phyloP scores from a whole-genome alignment of 2,888 invertebrate species.

The Eupithecia subumbrata region DNA sequence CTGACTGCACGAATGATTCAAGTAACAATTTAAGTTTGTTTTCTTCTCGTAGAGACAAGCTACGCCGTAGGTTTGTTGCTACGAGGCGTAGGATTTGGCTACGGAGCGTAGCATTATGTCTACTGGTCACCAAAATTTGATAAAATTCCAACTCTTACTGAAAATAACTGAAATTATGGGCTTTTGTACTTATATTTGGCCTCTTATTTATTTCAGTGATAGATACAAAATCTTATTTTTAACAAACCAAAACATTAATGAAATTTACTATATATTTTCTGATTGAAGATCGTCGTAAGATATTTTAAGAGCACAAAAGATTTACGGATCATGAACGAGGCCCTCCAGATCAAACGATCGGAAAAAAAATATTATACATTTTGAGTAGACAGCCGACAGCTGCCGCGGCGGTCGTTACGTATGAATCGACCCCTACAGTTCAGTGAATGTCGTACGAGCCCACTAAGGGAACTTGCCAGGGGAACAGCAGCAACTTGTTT shows the following conservation, averaged over 20 bases:
- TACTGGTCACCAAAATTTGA: not conserved
- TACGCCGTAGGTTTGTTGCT: constrained; percentile 23
- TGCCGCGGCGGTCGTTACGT: too few relatives aligned
- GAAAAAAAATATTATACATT: not conserved
- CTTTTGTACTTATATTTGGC: not conserved
- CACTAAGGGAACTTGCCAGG: not conserved
- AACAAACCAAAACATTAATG: not conserved
- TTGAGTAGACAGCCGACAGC: not conserved
- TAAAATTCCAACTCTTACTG: not conserved
- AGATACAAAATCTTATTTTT: not conserved
- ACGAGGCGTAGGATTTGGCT: constrained; percentile 11
- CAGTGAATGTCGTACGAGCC: not conserved
- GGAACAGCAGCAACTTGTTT: not conserved
- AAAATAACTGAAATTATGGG: not conserved
- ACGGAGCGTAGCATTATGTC: constrained; percentile 6
- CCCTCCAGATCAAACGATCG: not conserved
- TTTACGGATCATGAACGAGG: not conserved
- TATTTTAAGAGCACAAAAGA: not conserved
- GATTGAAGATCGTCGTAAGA: not conserved
- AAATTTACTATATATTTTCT: not conserved
- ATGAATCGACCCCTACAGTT: not conserved
- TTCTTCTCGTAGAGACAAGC: constrained; percentile 4
- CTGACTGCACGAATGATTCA: constrained; percentile 5
- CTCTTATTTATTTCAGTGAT: not conserved
- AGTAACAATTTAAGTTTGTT: constrained; percentile 21